Conservation (phyloP, 2,888 invertebrate species). For the Scaptodrosophila latifasciaeformis region DNA sequence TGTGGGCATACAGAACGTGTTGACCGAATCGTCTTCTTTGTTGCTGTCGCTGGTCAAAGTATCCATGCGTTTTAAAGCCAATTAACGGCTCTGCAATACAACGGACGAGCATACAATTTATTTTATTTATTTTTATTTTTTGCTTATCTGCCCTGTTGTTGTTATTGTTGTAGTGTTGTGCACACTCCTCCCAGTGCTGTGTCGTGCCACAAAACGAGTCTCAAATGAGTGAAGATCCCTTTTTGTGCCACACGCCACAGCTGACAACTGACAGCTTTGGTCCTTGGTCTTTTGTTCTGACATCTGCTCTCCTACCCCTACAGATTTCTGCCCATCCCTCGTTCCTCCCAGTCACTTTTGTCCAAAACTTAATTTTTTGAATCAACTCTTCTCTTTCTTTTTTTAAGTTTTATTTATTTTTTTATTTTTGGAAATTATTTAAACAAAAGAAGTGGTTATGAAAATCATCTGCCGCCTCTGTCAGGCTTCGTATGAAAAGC, state of each 20-base stretch:
- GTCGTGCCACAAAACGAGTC: conserved; percentile 18
- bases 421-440: too few species aligned
- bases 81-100: conserved; percentile 44
- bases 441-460: too few species aligned
- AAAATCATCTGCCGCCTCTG: too few species aligned
- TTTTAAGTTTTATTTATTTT: too few species aligned
- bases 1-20: conserved; percentile 15
- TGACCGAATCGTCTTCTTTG: too few species aligned
- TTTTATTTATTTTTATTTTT: conserved; percentile 4
- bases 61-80: conserved; percentile 43
- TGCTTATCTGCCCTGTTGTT: conserved; percentile 10
- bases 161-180: not conserved
- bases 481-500: too few species aligned
- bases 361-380: too few species aligned
- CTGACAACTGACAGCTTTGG: conserved; percentile 19
- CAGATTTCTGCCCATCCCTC: not conserved
- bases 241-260: conserved; percentile 20
- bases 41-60: too few species aligned
- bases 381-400: too few species aligned
- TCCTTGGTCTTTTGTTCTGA: conserved; percentile 16
- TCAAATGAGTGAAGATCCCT: conserved; percentile 4
- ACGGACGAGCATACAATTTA: conserved; percentile 11
- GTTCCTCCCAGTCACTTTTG: not conserved
- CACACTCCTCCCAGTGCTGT: too few species aligned
- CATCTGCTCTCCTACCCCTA: conserved; percentile 28